Conservation (phyloP, 2,888 invertebrate species). For the Papilio protenor region DNA sequence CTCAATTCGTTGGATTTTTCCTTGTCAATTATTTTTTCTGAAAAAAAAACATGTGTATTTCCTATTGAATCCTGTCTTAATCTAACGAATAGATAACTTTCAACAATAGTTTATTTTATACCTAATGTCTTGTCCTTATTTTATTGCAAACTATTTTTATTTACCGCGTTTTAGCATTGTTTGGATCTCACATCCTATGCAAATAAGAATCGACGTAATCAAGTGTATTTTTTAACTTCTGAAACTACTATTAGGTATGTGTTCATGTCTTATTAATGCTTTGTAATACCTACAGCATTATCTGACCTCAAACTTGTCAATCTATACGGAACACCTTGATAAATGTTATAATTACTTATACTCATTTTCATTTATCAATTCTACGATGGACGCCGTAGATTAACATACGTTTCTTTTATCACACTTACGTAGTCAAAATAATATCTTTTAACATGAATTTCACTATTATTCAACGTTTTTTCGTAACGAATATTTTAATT, state of each 20-base stretch:
- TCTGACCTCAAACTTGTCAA: not conserved
- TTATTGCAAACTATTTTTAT: too few species aligned
- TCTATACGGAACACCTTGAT: constrained; percentile 1
- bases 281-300: not conserved
- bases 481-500: constrained; percentile 46
- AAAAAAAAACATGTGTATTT: too few species aligned
- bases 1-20: too few species aligned
- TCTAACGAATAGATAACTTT: too few species aligned
- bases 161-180: too few species aligned
- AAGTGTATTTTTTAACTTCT: too few species aligned
- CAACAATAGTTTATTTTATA: too few species aligned
- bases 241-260: not conserved
- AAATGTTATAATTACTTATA: not conserved
- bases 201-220: too few species aligned
- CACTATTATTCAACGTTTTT: constrained; percentile 44
- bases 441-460: constrained; percentile 44
- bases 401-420: not conserved
- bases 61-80: too few species aligned
- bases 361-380: not conserved
- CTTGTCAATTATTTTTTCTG: too few species aligned
- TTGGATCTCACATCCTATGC: too few species aligned
- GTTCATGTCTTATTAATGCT: not conserved
- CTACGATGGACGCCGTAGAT: not conserved
- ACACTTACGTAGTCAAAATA: not conserved
- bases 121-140: too few species aligned